These are phyloP conservation scores for Colius striatus DNA, from an alignment of 2,113 vertebrate species.

Conservation along the genomic window DNA sequence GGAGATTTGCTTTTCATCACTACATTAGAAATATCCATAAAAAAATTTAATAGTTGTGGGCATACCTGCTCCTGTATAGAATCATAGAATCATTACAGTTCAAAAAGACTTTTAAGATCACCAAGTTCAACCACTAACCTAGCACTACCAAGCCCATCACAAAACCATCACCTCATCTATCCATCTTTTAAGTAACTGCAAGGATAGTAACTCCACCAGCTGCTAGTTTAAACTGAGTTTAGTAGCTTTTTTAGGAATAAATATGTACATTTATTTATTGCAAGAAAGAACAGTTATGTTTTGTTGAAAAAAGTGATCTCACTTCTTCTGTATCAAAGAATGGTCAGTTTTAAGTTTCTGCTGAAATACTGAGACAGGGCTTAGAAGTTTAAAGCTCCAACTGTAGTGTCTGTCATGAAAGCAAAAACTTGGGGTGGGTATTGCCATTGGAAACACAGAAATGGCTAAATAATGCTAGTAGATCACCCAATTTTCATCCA, in stretches of 20 bases:
- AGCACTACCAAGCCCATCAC: too few relatives aligned
- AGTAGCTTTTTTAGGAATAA: background rate
- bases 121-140: too few relatives aligned
- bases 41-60: background rate
- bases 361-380: background rate
- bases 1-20: background rate
- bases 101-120: too few relatives aligned
- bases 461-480: background rate
- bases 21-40: background rate
- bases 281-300: background rate
- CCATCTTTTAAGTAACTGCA: too few relatives aligned
- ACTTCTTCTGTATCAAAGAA: accelerated
- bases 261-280: background rate
- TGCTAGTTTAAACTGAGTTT: background rate
- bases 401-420: background rate
- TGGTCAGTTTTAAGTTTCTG: background rate
- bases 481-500: background rate
- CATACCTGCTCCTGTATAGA: background rate
- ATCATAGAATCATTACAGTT: too few relatives aligned
- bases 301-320: background rate
- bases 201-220: too few relatives aligned
- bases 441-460: background rate
- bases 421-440: background rate
- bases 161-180: too few relatives aligned
- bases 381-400: background rate